Evolutionary conservation across 2,888 invertebrate genomes (phyloP).

Genomic region (Drosophila longiperda): DNA sequence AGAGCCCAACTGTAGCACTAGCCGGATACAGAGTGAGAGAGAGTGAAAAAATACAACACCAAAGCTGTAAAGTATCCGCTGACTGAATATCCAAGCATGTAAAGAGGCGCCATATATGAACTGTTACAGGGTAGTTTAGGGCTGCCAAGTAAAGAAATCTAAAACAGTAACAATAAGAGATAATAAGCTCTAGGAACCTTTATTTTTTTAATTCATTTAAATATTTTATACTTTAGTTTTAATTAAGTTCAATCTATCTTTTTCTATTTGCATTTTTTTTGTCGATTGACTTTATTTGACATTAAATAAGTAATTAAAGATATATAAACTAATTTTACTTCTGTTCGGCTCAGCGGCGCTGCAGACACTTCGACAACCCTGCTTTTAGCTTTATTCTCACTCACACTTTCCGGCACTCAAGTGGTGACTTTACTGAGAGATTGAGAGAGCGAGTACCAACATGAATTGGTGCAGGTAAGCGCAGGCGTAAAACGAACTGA

Average conservation of each 20-base stretch:
- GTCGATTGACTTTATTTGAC: not conserved
- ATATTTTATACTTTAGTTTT: not conserved
- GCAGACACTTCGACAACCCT: slow-evolving; percentile 36
- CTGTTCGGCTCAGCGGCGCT: not conserved
- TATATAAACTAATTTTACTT: not conserved
- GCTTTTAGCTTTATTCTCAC: not conserved
- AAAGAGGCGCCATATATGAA: slow-evolving; percentile 65
- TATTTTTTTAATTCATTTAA: not conserved
- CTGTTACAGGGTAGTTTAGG: slow-evolving; percentile 41
- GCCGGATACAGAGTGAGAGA: slow-evolving; percentile 23
- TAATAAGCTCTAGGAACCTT: not conserved
- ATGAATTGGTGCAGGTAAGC: not conserved
- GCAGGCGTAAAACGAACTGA: slow-evolving; percentile 40
- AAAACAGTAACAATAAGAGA: not conserved
- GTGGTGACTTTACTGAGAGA: slow-evolving; percentile 6
- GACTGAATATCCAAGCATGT: slow-evolving; percentile 61
- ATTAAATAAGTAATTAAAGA: not conserved
- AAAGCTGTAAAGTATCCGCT: slow-evolving; percentile 44
- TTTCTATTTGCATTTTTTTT: not conserved
- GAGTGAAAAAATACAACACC: slow-evolving; percentile 1
- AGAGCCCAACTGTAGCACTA: slow-evolving; percentile 47
- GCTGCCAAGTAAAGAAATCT: slow-evolving; percentile 23
- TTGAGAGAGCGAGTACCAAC: not conserved
- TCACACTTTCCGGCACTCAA: not conserved
- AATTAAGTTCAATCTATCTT: too few species aligned